These are phyloP conservation scores for Casuarius casuarius DNA, from an alignment of 2,113 vertebrate genomes.

Conservation along the genomic window DNA sequence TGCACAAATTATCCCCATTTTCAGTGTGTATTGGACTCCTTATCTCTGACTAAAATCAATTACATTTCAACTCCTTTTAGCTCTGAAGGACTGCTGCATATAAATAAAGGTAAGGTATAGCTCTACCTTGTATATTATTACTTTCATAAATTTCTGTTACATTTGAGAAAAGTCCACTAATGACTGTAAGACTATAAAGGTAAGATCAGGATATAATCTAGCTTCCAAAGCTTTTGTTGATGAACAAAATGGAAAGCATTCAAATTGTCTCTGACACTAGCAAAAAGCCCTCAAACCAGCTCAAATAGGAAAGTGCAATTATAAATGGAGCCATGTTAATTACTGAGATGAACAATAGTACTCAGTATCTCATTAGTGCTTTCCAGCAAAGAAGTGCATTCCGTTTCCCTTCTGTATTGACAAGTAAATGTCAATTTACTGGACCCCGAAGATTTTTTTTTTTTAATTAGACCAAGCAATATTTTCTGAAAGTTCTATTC, in stretches of 20 bases:
- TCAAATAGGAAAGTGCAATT: neutral
- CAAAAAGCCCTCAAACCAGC: neutral
- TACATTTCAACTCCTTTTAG: neutral
- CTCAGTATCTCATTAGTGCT: neutral
- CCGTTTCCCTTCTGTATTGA: neutral
- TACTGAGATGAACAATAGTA: neutral
- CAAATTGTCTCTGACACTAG: neutral
- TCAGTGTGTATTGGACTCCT: neutral
- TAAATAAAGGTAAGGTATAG: neutral
- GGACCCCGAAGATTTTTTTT: neutral
- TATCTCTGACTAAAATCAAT: neutral
- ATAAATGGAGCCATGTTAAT: neutral
- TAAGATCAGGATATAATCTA: neutral
- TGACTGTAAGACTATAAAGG: neutral
- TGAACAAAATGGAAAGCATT: neutral
- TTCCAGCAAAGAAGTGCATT: neutral
- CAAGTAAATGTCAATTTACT: neutral
- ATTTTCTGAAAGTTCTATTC: neutral
- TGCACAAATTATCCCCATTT: neutral
- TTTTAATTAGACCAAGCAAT: constrained; percentile 29
- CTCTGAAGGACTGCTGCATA: neutral
- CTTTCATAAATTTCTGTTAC: neutral
- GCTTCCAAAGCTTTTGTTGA: neutral
- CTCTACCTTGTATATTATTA: neutral
- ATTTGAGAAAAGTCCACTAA: neutral